Evolutionary conservation across 2,888 invertebrate genomes (phyloP).

Genomic region (Drosophila maculinotata): DNA sequence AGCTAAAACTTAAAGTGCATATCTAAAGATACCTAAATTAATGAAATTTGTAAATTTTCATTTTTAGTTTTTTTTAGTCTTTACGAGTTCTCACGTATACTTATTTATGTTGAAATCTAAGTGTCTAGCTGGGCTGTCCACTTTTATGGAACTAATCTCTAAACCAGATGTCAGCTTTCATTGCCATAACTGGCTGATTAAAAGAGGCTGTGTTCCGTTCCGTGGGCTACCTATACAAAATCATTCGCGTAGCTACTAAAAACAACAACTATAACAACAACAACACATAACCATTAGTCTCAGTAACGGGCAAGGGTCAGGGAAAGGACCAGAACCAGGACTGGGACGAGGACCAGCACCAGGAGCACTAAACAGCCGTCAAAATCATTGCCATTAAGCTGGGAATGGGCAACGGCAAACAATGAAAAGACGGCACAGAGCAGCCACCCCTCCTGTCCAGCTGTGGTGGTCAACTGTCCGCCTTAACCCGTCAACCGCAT

Average conservation of each 20-base stretch:
- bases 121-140: background rate
- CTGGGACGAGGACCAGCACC: background rate
- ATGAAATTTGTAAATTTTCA: too few relatives aligned
- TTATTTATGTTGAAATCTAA: too few relatives aligned
- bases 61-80: too few relatives aligned
- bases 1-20: too few relatives aligned
- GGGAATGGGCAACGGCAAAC: constrained; percentile 50
- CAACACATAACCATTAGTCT: constrained; percentile 65
- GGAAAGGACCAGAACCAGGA: background rate
- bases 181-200: constrained; percentile 69
- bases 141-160: constrained; percentile 9
- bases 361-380: constrained; percentile 79
- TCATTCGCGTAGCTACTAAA: constrained; percentile 38
- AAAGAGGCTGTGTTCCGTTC: constrained; percentile 57
- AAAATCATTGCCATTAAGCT: constrained; percentile 82
- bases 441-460: constrained; percentile 37
- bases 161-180: constrained; percentile 58
- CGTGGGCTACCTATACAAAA: constrained; percentile 32
- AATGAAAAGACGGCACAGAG: constrained; percentile 60
- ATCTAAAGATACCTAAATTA: too few relatives aligned
- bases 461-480: constrained; percentile 74
- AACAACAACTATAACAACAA: constrained; percentile 28
- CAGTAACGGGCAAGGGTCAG: constrained; percentile 8
- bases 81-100: too few relatives aligned
- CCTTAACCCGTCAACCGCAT: constrained; percentile 79